Evolutionary conservation across 2,113 vertebrate genomes (phyloP), one percentile per base, ranked within the genome.

Genomic region (Engystomops pustulosus): DNA sequence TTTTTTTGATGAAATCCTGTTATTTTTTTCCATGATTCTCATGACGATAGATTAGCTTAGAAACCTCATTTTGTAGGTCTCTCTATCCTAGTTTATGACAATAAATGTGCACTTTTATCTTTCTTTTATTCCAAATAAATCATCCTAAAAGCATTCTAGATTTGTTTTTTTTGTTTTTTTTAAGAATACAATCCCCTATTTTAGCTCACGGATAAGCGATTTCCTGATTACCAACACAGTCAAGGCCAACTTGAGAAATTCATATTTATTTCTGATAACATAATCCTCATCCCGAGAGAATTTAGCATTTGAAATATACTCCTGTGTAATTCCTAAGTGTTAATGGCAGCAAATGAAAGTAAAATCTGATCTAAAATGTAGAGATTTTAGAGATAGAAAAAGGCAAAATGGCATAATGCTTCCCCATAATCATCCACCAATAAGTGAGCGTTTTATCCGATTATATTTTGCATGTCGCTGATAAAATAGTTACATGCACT

Each of bases 91-190:
- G 85, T 88, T 89, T 87, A 88, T 85, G 74, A 74, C 74, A 83
- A 82, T 60, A 70, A 70, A 77, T 38, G 60, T 45, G 62, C 60
- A 84, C 45, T 78, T 84, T 77, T 55, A 72, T 71, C 41, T 49
- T 84, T 86, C 88, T 89, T 89, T 81, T 84, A 81, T 89, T 87
- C 85, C 83, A 89, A 91, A 88, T 86, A 88, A 92, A 93, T 91
- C 87, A 90, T 88, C 85, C 86, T 90, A 88, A 93, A 94, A 93
- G 89, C 91, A 90, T 90, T 93, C 81, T 76, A 76, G 86, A 79
- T 86, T 88, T 76, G 70, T 80, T 85, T 85, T 69, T 90, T 88
- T 86, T 88, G 76, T 68, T 80, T 85, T 85, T 69, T 90, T 88
- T 88, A 91, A 91, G 89, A 91, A 88, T 81, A 62, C 90, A 93